Evolutionary conservation across 1,140 invertebrate species (phyloP).

Genomic region (Telenomus remus): DNA sequence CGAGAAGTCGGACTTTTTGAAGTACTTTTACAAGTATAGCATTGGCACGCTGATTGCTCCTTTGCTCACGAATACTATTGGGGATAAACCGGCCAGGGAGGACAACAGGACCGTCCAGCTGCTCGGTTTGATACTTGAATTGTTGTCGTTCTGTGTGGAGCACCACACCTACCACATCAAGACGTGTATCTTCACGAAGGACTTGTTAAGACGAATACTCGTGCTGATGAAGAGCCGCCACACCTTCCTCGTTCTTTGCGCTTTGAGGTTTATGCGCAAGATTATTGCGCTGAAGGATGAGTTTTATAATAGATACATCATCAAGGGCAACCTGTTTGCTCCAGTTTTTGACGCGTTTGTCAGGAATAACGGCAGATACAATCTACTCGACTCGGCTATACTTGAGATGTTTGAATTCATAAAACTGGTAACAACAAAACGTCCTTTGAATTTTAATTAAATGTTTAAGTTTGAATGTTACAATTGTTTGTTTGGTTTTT

Average conservation of each 20-base stretch:
- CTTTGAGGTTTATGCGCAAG: conserved; percentile 96
- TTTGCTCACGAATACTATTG: conserved; percentile 90
- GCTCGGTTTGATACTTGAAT: conserved; percentile 93
- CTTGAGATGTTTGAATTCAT: conserved; percentile 99
- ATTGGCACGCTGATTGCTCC: conserved; percentile 96
- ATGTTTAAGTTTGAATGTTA: no score
- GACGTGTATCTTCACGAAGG: conserved; percentile 97
- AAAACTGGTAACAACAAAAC: conserved; percentile 85
- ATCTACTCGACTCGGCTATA: conserved; percentile 98
- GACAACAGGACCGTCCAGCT: conserved; percentile 98
- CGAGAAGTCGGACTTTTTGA: conserved; percentile 98
- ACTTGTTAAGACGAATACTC: conserved; percentile 94
- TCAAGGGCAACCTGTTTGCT: conserved; percentile 95
- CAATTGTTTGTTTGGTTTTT: conserved; percentile 3
- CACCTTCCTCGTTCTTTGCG: conserved; percentile 97
- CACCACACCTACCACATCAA: conserved; percentile 99
- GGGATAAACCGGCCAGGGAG: conserved; percentile 90
- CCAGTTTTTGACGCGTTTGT: conserved; percentile 97
- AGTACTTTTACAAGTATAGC: conserved; percentile 99
- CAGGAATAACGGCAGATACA: conserved; percentile 97
- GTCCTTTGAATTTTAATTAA: no score
- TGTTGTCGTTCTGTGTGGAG: conserved; percentile 99
- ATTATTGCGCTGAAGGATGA: conserved; percentile 98
- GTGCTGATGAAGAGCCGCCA: conserved; percentile 98
- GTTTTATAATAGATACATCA: conserved; percentile 97